phyloP scores from a whole-genome alignment of 2,888 invertebrate species.

The Chrysomela aeneicollis region DNA sequence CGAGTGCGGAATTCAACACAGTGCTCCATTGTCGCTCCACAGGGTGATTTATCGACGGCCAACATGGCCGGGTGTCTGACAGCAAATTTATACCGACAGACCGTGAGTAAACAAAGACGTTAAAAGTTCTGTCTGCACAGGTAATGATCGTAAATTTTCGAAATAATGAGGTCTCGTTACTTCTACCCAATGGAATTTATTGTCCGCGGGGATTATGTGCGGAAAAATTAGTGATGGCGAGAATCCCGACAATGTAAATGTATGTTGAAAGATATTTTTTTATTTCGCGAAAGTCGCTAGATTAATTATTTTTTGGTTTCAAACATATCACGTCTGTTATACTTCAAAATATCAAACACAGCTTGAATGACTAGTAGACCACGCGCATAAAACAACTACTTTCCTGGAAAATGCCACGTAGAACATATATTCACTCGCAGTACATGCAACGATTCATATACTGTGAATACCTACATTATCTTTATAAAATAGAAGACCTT shows the following conservation, averaged over 20 bases:
- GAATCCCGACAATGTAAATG: background rate
- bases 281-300: no score
- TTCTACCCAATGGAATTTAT: background rate
- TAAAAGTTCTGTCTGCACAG: conserved; percentile 34
- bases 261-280: no score
- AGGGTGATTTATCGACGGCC: conserved; percentile 41
- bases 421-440: no score
- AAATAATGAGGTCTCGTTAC: conserved; percentile 36
- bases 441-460: no score
- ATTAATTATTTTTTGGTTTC: no score
- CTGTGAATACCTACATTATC: no score
- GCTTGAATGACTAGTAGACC: no score
- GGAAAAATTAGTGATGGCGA: background rate
- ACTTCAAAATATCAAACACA: no score
- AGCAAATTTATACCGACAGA: conserved; percentile 38
- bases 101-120: conserved; percentile 39
- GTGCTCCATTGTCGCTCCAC: conserved; percentile 36
- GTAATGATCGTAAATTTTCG: conserved; percentile 39
- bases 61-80: conserved; percentile 37
- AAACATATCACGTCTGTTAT: no score
- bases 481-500: no score
- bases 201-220: background rate
- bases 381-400: no score
- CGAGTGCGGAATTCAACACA: conserved; percentile 44
- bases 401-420: no score